Evolutionary conservation across 2,888 invertebrate species (phyloP).

Genomic region (Drosophila cognata): DNA sequence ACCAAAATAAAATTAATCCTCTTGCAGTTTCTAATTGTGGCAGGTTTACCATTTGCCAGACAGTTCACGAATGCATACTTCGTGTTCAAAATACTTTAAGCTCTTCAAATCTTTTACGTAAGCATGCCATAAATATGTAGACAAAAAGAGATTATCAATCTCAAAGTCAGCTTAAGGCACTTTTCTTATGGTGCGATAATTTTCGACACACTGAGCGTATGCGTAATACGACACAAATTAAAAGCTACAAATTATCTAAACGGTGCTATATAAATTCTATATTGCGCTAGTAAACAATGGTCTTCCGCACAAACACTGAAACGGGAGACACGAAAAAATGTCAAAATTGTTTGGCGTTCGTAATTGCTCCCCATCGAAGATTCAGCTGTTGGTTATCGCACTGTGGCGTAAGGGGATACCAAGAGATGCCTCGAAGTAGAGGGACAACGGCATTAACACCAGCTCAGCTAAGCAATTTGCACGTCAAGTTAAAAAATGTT

Average conservation of each 20-base stretch:
- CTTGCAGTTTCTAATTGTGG: not conserved
- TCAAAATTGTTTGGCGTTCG: slow-evolving; percentile 27
- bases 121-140: slow-evolving; percentile 33
- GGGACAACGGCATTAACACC: slow-evolving; percentile 6
- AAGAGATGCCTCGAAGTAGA: slow-evolving; percentile 23
- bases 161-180: slow-evolving; percentile 27
- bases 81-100: not conserved
- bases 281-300: not conserved
- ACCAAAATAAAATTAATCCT: too few species aligned
- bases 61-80: not conserved
- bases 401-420: slow-evolving; percentile 24
- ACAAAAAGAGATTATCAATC: slow-evolving; percentile 39
- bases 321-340: slow-evolving; percentile 11
- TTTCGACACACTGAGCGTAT: slow-evolving; percentile 30
- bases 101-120: not conserved
- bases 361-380: slow-evolving; percentile 48
- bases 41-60: not conserved
- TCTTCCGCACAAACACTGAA: not conserved
- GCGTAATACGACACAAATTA: slow-evolving; percentile 24
- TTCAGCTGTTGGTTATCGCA: slow-evolving; percentile 48
- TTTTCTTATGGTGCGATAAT: slow-evolving; percentile 20
- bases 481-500: slow-evolving; percentile 55
- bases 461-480: slow-evolving; percentile 51
- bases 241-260: slow-evolving; percentile 4
- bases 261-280: not conserved